phyloP scores from a whole-genome alignment of 2,113 vertebrate genomes.

The Datnioides undecimradiatus region DNA sequence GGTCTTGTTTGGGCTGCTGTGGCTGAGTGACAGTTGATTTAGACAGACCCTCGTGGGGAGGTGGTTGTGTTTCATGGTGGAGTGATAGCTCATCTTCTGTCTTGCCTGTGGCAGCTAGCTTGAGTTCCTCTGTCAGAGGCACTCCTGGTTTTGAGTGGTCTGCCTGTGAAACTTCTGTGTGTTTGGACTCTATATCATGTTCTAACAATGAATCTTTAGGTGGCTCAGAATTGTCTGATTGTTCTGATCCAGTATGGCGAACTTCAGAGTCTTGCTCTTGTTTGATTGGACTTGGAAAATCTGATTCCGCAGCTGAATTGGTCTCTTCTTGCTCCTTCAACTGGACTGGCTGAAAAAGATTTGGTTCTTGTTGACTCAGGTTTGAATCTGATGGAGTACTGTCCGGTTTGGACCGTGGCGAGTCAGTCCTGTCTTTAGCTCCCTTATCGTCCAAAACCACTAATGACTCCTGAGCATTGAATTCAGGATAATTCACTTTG shows the following conservation, averaged over 20 bases:
- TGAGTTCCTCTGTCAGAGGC: neutral
- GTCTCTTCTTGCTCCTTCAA: constrained; percentile 1
- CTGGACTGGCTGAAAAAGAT: neutral
- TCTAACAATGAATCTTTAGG: neutral
- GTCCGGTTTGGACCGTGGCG: neutral
- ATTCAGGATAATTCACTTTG: constrained; percentile 12
- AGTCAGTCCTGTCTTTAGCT: neutral
- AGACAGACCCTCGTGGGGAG: neutral
- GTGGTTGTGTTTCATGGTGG: neutral
- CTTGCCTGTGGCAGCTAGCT: neutral
- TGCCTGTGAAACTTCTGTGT: neutral
- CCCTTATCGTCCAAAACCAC: neutral
- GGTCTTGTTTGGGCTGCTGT: constrained; percentile 16
- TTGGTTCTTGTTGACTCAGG: constrained; percentile 15
- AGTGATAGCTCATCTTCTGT: neutral
- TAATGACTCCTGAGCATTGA: constrained; percentile 60
- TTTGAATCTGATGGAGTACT: neutral
- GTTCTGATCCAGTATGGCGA: neutral
- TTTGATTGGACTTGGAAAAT: neutral
- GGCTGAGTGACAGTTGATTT: neutral
- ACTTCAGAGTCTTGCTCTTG: neutral
- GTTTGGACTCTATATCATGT: constrained; percentile 9
- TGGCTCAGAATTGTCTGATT: neutral
- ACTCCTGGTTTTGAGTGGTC: constrained; percentile 3
- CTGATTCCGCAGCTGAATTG: neutral